Conservation (phyloP, 2,113 vertebrate genomes). For the Guaruba guarouba region DNA sequence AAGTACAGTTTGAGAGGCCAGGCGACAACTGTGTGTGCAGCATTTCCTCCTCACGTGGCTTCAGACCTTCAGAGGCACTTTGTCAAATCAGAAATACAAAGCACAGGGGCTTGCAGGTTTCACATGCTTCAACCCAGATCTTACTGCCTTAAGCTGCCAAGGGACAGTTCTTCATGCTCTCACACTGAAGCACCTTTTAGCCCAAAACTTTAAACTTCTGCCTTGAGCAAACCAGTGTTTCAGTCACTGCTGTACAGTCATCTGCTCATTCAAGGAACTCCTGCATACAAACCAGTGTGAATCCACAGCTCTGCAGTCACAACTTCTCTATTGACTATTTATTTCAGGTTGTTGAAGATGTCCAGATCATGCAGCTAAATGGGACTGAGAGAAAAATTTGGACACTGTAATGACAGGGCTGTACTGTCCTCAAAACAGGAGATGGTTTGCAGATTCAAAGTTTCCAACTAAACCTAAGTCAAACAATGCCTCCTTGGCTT, state of each 20-base stretch:
- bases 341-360: background rate
- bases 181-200: background rate
- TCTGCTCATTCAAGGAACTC: background rate
- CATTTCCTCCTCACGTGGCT: background rate
- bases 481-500: background rate
- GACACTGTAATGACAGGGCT: background rate
- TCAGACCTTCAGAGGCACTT: background rate
- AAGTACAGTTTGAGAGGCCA: background rate
- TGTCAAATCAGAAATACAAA: background rate
- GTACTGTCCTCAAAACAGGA: background rate
- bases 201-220: background rate
- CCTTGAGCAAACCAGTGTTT: background rate
- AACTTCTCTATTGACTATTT: background rate
- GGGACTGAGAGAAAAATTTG: background rate
- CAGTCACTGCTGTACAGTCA: background rate
- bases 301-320: background rate
- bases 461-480: background rate
- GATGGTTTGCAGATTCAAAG: background rate
- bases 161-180: background rate
- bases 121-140: background rate
- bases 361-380: background rate
- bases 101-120: background rate
- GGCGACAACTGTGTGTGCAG: background rate
- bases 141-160: background rate
- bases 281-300: rapidly evolving